A percentile compares a stretch with the other conserved stretches of the same genome.
These are phyloP conservation scores for Actinia equina DNA, from an alignment of 64 coral and sea anemone genomes.

Conservation along the genomic window DNA sequence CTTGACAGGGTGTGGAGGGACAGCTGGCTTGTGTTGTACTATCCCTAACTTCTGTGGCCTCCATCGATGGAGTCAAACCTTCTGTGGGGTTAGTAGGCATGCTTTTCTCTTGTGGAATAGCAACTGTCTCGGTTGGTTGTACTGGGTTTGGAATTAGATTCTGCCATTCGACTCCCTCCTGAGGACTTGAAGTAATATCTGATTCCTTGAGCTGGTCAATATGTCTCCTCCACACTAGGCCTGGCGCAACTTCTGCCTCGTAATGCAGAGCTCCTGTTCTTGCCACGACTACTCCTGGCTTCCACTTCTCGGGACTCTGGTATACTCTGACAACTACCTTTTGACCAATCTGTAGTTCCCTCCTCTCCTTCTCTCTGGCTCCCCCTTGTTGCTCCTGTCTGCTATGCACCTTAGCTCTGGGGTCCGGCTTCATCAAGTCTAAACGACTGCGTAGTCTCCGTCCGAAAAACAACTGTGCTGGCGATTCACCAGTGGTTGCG, in stretches of 20 bases:
- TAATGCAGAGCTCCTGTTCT: slow-evolving; percentile 38
- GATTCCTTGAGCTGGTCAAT: slow-evolving; percentile 48
- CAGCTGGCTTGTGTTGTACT: not conserved
- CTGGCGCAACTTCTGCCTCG: slow-evolving; percentile 26
- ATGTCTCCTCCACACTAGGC: slow-evolving; percentile 47
- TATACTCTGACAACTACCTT: slow-evolving; percentile 26
- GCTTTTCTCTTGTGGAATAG: not conserved
- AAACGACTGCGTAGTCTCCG: slow-evolving; percentile 8
- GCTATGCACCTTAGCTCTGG: slow-evolving; percentile 5
- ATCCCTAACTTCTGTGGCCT: not conserved
- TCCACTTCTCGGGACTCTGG: slow-evolving; percentile 19
- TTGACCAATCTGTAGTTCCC: slow-evolving; percentile 29
- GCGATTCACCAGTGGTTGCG: too few relatives aligned
- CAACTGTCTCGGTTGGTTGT: not conserved
- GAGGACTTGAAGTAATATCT: too few relatives aligned
- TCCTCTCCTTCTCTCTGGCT: slow-evolving; percentile 2
- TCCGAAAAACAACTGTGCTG: not conserved
- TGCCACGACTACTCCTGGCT: slow-evolving; percentile 27
- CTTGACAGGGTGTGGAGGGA: not conserved
- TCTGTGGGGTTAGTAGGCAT: not conserved
- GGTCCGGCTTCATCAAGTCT: slow-evolving; percentile 4
- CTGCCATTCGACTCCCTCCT: not conserved
- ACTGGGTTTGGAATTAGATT: not conserved
- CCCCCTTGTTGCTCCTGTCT: not conserved
- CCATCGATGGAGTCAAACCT: not conserved